Evolutionary conservation across 2,113 vertebrate species (phyloP).

Genomic region (Takifugu bimaculatus): DNA sequence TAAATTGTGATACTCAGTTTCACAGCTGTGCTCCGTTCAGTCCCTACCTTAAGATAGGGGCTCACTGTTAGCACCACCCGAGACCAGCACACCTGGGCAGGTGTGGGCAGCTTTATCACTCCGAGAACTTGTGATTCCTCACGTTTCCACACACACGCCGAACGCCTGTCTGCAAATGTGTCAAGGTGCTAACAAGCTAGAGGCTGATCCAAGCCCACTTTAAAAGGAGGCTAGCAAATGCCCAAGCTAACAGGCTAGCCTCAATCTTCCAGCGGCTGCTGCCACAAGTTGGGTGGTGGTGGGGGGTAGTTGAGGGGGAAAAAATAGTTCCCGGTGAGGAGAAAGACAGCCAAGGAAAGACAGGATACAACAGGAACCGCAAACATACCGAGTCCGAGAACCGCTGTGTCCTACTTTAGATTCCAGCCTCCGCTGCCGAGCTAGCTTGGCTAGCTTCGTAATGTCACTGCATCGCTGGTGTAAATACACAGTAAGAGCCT

Average conservation of each 20-base stretch:
- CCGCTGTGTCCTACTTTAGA: conserved; percentile 59
- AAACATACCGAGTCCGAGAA: conserved; percentile 14
- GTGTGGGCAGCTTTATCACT: background rate
- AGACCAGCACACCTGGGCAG: background rate
- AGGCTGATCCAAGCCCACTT: background rate
- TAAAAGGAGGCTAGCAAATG: background rate
- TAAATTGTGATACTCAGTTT: too few relatives aligned
- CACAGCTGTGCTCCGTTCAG: too few relatives aligned
- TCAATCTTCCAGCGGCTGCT: background rate
- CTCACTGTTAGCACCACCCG: background rate
- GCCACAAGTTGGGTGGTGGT: background rate
- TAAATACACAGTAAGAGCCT: conserved; percentile 56
- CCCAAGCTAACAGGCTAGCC: background rate
- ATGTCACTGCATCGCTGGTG: conserved; percentile 71
- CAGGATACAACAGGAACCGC: conserved; percentile 6
- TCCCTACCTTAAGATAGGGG: too few relatives aligned
- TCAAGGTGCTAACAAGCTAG: background rate
- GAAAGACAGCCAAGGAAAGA: conserved; percentile 10
- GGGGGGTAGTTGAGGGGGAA: background rate
- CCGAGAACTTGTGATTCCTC: background rate
- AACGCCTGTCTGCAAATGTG: background rate
- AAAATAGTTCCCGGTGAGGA: background rate
- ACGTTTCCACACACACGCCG: background rate
- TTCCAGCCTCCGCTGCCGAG: conserved; percentile 54
- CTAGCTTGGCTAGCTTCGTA: conserved; percentile 70